A percentile compares a stretch with the other conserved stretches of the same genome.
phyloP scores from a whole-genome alignment of 2,888 invertebrate species.

The Molanna angustata region DNA sequence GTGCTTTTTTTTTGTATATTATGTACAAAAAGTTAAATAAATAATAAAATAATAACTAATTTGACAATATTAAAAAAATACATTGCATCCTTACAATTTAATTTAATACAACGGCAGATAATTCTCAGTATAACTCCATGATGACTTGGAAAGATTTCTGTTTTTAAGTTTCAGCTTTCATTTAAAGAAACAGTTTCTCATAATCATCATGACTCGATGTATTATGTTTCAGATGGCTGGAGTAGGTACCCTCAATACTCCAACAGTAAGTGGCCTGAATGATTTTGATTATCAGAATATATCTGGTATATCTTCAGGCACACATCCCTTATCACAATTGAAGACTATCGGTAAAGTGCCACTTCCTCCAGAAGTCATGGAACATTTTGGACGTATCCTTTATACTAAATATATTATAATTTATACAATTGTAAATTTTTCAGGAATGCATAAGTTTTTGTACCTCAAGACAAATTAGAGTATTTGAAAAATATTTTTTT shows the following conservation, averaged over 20 bases:
- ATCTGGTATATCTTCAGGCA: constrained; percentile 65
- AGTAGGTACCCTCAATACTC: constrained; percentile 63
- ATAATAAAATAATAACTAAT: not conserved
- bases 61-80: too few relatives aligned
- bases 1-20: constrained; percentile 1
- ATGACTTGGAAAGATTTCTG: too few relatives aligned
- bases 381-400: constrained; percentile 94
- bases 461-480: too few relatives aligned
- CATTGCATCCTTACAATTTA: too few relatives aligned
- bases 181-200: too few relatives aligned
- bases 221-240: constrained; percentile 60
- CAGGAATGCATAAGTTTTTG: not conserved
- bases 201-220: too few relatives aligned
- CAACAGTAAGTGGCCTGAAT: constrained; percentile 85
- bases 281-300: constrained; percentile 89
- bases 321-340: constrained; percentile 72
- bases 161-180: too few relatives aligned
- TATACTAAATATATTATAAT: constrained; percentile 32
- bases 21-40: not conserved
- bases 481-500: too few relatives aligned
- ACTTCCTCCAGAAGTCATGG: constrained; percentile 89
- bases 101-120: too few relatives aligned
- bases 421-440: not conserved
- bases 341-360: constrained; percentile 81
- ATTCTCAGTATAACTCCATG: too few relatives aligned